Percentiles rank a stretch among this genome's conserved stretches.
phyloP scores from a whole-genome alignment of 2,888 invertebrate genomes.

The Eilema griseolum region DNA sequence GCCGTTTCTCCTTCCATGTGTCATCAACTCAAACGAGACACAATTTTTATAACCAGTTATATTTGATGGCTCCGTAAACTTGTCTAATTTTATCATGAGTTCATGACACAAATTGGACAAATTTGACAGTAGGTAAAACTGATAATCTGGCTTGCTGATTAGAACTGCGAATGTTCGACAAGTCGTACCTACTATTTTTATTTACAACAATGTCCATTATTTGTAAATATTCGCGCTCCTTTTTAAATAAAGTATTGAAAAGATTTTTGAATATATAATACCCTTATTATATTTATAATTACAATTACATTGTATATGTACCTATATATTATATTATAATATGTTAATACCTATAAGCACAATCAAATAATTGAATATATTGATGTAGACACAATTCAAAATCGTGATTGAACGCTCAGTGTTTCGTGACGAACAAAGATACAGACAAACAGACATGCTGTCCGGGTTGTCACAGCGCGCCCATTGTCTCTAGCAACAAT shows the following conservation, averaged over 20 bases:
- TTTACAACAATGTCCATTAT: background rate
- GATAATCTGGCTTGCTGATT: conserved; percentile 34
- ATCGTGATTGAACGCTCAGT: conserved; percentile 75
- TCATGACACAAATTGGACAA: conserved; percentile 63
- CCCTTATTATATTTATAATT: too few species aligned
- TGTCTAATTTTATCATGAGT: conserved; percentile 54
- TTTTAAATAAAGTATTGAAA: background rate
- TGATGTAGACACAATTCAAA: conserved; percentile 37
- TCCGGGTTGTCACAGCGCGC: conserved; percentile 49
- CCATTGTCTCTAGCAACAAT: conserved; percentile 49
- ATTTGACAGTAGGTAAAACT: conserved; percentile 56
- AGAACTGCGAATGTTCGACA: conserved; percentile 26
- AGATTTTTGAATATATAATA: background rate
- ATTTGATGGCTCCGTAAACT: conserved; percentile 62
- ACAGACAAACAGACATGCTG: conserved; percentile 59
- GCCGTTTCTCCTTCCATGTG: conserved; percentile 44
- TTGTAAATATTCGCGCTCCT: background rate
- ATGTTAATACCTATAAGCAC: too few species aligned
- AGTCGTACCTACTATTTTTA: background rate
- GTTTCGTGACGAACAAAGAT: conserved; percentile 62
- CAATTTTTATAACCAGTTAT: conserved; percentile 66
- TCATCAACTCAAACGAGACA: conserved; percentile 53
- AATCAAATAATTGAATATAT: conserved; percentile 41
- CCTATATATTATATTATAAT: too few species aligned
- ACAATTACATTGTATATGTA: too few species aligned